Evolutionary conservation across 2,797 vertebrate species (phyloP), one percentile per base, ranked within the genome.

Genomic region (Megalops cyprinoides): DNA sequence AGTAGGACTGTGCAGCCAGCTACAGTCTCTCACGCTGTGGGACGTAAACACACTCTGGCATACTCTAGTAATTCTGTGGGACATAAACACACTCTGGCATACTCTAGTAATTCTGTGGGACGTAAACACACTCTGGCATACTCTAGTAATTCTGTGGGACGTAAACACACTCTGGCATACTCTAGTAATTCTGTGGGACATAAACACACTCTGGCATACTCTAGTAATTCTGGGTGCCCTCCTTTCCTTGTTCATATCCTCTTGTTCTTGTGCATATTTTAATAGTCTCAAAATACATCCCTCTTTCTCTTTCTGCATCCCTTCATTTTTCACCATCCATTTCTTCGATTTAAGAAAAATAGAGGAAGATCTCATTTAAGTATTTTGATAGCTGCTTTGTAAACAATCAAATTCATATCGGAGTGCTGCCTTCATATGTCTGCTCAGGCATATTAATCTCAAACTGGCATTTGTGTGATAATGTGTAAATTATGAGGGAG

Each of bases 241-340:
- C 37, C 23, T 28, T 23, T 78, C 25, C 77, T 46, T 42, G 25
- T 39, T 8, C 62, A 78, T 83, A 82, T 74, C 79, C 56, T 82
- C 75, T 34, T 77, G 12, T 74, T 81, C 82, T 8, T 81, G 79
- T 88, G 85, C 51, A 84, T 85, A 90, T 84, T 78, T 84, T 76
- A 74, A 82, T 84, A 83, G 56, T 85, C 56, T 80, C 81, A 77
- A 89, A 87, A 80, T 55, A 83, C 74, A 85, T 89, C 87, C 90
- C 87, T 90, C 87, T 81, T 84, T 75, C 82, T 89, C 91, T 89
- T 89, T 89, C 85, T 79, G 82, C 82, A 62, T 91, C 91, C 88
- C 89, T 89, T 89, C 82, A 84, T 78, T 76, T 77, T 71, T 83
- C 76, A 76, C 49, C 28, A 74, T 87, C 82, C 71, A 90, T 87